Evolutionary conservation across 1,140 invertebrate species (phyloP).

Genomic region (Drosophila lowei): DNA sequence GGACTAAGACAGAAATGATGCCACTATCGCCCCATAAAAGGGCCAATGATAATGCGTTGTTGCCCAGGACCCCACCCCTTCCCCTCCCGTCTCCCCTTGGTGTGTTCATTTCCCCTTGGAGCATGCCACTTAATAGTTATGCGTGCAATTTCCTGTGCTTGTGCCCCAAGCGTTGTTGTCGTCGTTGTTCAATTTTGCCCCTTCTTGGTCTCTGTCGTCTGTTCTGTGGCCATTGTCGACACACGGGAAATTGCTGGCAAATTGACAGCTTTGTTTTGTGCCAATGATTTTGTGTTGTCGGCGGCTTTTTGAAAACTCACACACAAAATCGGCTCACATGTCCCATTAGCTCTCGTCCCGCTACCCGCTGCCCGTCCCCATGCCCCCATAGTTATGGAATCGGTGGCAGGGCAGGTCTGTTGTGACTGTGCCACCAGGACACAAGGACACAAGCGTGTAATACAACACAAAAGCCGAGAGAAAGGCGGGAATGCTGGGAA

Average conservation of each 20-base stretch:
- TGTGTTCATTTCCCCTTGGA: constrained; percentile 17
- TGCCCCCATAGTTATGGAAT: constrained; percentile 1
- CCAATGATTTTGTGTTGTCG: constrained; percentile 57
- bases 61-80: too few species aligned
- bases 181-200: constrained; percentile 6
- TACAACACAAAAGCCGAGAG: constrained; percentile 28
- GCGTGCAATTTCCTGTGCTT: constrained; percentile 75
- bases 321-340: constrained; percentile 47
- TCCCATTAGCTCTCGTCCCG: constrained; percentile 18
- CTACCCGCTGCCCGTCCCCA: neutral
- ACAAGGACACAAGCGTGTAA: constrained; percentile 31
- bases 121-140: constrained; percentile 79
- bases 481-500: neutral
- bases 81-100: too few species aligned
- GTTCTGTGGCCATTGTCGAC: constrained; percentile 15
- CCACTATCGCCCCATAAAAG: constrained; percentile 31
- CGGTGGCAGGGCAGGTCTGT: neutral
- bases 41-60: constrained; percentile 62
- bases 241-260: constrained; percentile 69
- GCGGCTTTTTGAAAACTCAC: constrained; percentile 38
- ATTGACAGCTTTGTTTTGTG: constrained; percentile 78
- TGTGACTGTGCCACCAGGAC: constrained; percentile 20
- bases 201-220: constrained; percentile 30
- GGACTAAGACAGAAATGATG: constrained; percentile 19
- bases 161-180: constrained; percentile 62